A percentile compares a stretch with the other conserved stretches of the same genome.
phyloP scores from a whole-genome alignment of 2,888 invertebrate genomes.

The Himalopsyche kuldschensis region DNA sequence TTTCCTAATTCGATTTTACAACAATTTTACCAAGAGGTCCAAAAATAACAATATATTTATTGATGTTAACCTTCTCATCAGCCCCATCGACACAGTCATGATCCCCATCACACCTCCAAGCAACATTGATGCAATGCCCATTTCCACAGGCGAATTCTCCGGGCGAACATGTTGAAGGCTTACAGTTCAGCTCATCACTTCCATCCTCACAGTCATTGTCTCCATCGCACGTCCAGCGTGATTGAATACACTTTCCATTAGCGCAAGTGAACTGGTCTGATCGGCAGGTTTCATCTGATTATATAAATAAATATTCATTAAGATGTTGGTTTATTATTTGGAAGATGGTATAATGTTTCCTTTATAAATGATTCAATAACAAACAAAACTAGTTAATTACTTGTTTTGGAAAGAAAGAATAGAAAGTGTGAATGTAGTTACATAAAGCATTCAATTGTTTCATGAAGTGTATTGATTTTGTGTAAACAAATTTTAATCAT shows the following conservation, averaged over 20 bases:
- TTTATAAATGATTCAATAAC: background rate
- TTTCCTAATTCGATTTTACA: no score
- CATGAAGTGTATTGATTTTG: background rate
- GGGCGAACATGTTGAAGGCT: slow-evolving; percentile 67
- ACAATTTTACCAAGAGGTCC: no score
- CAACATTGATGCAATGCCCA: slow-evolving; percentile 74
- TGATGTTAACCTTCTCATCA: slow-evolving; percentile 70
- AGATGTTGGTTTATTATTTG: background rate
- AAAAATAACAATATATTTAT: no score
- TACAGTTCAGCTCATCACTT: slow-evolving; percentile 78
- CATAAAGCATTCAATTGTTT: background rate
- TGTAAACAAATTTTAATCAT: no score
- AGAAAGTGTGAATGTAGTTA: background rate
- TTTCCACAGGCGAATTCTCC: slow-evolving; percentile 76
- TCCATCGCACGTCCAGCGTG: slow-evolving; percentile 82
- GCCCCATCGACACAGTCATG: slow-evolving; percentile 81
- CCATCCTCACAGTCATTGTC: slow-evolving; percentile 87
- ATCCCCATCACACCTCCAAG: slow-evolving; percentile 88
- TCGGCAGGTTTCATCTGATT: slow-evolving; percentile 83
- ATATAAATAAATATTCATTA: background rate
- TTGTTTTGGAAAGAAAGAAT: background rate
- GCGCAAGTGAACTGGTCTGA: slow-evolving; percentile 91
- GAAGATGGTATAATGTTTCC: background rate
- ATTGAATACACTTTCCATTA: slow-evolving; percentile 86
- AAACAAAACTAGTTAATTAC: no score